Evolutionary conservation across 1,140 invertebrate species (phyloP), one percentile per base, ranked within the genome.

Genomic region (Manduca sexta): DNA sequence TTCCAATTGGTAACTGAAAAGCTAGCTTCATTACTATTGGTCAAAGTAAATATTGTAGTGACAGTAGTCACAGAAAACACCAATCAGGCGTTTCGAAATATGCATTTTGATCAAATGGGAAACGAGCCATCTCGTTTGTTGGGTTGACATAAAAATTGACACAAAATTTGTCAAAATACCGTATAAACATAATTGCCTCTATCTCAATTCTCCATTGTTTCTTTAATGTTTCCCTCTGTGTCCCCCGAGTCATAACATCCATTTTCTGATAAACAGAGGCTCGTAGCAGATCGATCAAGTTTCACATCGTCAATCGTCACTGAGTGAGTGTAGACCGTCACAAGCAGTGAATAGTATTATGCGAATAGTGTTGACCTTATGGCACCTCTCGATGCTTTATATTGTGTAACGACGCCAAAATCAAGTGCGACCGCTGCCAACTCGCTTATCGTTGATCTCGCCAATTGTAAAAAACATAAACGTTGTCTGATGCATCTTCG

Each of bases 161-260:
- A 80, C 60, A 78, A 76, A 79, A 84, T 75, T 84, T 82, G 76
- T 82, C 81, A 82, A 78, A 84, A 76, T 71, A 77, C 71, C 71
- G 68, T 80, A 69, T 74, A 75, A 76, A 80, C 69, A 74, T 80
- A 72, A 70, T 74, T 71, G 63, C 60, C 52, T 74, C 60, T 56
- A 65, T 67, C 64, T 64, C 64, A 62, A 60, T 71, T 74, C 60
- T 26, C n/a, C n/a, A n/a, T n/a, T n/a, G n/a, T 73, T 80, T 72
- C 70, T 69, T 59, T 69, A 71, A 70, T 56, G 61, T 74, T 83
- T 77, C 63, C 45, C 69, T 61, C 68, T 47, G 48, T 64, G 45
- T 64, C 46, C 53, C 58, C 60, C 45, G 49, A 37, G 55, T 68
- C 67, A 29, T 69, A 70, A 70, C 49, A 47, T 67, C 50, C 52